These are phyloP conservation scores for Psettodes erumei DNA, from an alignment of 2,113 vertebrate species.

Conservation along the genomic window DNA sequence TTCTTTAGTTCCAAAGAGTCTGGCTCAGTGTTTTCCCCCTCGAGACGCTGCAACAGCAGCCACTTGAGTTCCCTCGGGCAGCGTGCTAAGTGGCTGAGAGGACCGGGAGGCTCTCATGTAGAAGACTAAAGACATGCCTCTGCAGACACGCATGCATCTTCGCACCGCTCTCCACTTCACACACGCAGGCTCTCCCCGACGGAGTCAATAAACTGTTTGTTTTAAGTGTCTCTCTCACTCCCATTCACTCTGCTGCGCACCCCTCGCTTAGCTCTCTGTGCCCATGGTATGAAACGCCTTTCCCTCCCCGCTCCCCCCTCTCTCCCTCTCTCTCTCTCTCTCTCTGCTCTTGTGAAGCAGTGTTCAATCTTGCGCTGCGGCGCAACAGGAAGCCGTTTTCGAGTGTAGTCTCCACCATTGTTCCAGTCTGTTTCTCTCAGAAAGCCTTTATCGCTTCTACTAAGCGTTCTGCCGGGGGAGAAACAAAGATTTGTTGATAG, in stretches of 20 bases:
- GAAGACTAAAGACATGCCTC: conserved; percentile 66
- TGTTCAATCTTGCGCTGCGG: conserved; percentile 67
- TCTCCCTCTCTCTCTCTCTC: conserved; percentile 35
- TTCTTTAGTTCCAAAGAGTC: conserved; percentile 40
- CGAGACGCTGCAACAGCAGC: conserved; percentile 56
- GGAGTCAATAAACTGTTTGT: conserved; percentile 73
- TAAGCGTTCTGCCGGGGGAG: conserved; percentile 67
- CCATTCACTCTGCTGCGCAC: conserved; percentile 58
- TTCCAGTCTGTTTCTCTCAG: conserved; percentile 75
- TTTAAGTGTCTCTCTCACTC: conserved; percentile 71
- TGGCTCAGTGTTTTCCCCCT: conserved; percentile 57
- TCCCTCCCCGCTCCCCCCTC: conserved; percentile 42
- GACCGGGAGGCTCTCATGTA: conserved; percentile 51
- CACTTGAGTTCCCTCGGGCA: conserved; percentile 58
- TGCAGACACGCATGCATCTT: conserved; percentile 63
- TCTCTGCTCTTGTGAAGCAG: conserved; percentile 55
- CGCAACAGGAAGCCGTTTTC: conserved; percentile 79
- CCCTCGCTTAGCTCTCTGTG: conserved; percentile 46
- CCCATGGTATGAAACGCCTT: conserved; percentile 47
- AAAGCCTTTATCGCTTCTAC: conserved; percentile 71
- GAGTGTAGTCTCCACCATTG: conserved; percentile 67
- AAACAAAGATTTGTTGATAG: conserved; percentile 76
- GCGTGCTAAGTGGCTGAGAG: conserved; percentile 64
- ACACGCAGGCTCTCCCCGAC: conserved; percentile 50
- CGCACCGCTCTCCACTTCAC: conserved; percentile 63